phyloP scores from a whole-genome alignment of 2,113 vertebrate species.

The Uropsilus gracilis region DNA sequence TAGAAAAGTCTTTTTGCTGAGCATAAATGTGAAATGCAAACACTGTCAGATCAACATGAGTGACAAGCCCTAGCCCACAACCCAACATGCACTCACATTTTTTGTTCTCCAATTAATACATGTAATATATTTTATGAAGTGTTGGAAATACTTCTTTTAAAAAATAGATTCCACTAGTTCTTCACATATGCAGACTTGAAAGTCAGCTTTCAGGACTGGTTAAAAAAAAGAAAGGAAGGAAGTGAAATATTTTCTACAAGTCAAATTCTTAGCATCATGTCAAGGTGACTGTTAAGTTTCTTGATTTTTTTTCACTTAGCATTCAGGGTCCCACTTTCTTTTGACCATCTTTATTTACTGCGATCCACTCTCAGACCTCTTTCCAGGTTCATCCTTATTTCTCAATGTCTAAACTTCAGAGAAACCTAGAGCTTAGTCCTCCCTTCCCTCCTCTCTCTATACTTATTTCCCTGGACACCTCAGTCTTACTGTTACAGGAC shows the following conservation, averaged over 20 bases:
- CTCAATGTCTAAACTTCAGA: background rate
- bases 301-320: background rate
- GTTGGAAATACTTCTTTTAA: background rate
- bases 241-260: background rate
- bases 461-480: background rate
- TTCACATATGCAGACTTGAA: background rate
- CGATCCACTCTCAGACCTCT: background rate
- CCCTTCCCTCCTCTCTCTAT: background rate
- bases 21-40: background rate
- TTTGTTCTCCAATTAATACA: background rate
- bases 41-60: background rate
- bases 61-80: background rate
- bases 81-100: background rate
- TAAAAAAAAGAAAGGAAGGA: background rate
- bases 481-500: background rate
- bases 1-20: background rate
- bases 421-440: background rate
- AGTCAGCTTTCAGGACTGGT: background rate
- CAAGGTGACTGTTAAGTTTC: too few species aligned
- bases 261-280: background rate
- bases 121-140: background rate
- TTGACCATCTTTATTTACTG: fast-evolving
- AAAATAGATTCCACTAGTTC: background rate
- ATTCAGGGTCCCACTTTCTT: background rate
- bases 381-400: background rate